Evolutionary conservation across 2,797 vertebrate genomes (phyloP), one percentile per base, ranked within the genome.

Genomic region (Spinibarbus caldwelli): DNA sequence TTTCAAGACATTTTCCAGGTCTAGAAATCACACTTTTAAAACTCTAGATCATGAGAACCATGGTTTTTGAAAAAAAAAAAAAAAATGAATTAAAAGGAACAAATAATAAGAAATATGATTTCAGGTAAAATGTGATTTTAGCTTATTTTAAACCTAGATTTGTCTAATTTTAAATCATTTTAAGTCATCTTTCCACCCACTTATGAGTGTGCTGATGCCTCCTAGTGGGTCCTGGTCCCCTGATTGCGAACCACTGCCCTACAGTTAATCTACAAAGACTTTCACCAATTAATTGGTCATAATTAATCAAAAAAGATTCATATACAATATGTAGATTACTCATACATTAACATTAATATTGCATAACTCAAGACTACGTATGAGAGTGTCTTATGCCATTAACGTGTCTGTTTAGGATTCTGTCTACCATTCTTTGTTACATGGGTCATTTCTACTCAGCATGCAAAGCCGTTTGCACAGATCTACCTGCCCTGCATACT

Each of bases 401-500:
- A 70, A 80, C 17, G 19, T 23, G 45, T 54, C 45, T 57, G 17
- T 10, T 41, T 49, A n/a, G 26, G 23, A 54, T 57, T 34, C 43
- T 34, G 49, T 83, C 23, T 47, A 78, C 11, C 23, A 23, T 80
- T 62, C 41, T 23, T 45, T 29, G 36, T 83, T 77, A 59, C 66
- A 84, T 77, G 36, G 71, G 78, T 72, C 41, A 67, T 62, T 71
- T 88, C 83, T 83, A 87, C 77, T 87, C 66, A 45, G 78, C 79
- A 89, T 87, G 79, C 90, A 83, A 78, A 87, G 19, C 81, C 31
- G 73, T 80, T 62, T 67, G 67, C 84, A 49, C 54, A 45, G 47
- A 75, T 76, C 84, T 73, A 84, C 86, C 87, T 90, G 85, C 76
- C 85, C 84, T 80, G 88, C 80, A 90, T 88, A 88, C 80, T 84